Base-by-base conservation (phyloP, 1,140 invertebrate genomes). In the Scaptomyza pallida region DNA sequence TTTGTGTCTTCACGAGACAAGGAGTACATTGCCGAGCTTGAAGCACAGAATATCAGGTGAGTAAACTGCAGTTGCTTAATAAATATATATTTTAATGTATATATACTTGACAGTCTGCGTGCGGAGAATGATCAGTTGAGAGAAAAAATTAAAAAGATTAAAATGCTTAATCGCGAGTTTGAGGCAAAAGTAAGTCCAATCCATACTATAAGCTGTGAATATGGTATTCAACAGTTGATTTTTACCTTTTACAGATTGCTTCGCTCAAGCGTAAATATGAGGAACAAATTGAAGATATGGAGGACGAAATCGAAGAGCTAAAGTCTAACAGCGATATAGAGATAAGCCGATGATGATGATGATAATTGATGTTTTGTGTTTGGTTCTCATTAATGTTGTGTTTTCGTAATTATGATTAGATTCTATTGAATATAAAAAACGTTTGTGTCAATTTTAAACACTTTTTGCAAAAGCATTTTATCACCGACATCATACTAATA, bases 401-500 rank as follows among this genome's bases (percentile, higher is more conserved):
- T 37, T 13, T 15, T 52, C 2, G 15, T 41, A 40, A 45, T 52
- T 35, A 44, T 30, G 33, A 48, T 35, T 16, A 61, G 23, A 55
- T 41, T n/a, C n/a, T 30, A 59, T 59, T 68, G 23, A 51, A 45
- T 56, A 19, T 12, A 47, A 71, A n/a, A n/a, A 43, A 54, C 35
- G 48, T 55, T 60, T 26, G 12, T 70, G 43, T 75, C 74, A 86
- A 83, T 77, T 89, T 89, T 73, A 89, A 89, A 89, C 88, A 89
- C 88, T 89, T 89, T 89, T 88, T 89, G 88, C 88, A 89, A 89
- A 89, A 89, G 88, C 88, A 89, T 89, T 88, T 89, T 89, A 83
- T 88, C n/a, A n/a, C n/a, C n/a, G n/a, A n/a, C n/a, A n/a, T n/a
- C n/a, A n/a, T n/a, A n/a, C n/a, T n/a, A n/a, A n/a, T n/a, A n/a